Evolutionary conservation across 2,888 invertebrate genomes (phyloP).

Genomic region (Oscheius sp.): DNA sequence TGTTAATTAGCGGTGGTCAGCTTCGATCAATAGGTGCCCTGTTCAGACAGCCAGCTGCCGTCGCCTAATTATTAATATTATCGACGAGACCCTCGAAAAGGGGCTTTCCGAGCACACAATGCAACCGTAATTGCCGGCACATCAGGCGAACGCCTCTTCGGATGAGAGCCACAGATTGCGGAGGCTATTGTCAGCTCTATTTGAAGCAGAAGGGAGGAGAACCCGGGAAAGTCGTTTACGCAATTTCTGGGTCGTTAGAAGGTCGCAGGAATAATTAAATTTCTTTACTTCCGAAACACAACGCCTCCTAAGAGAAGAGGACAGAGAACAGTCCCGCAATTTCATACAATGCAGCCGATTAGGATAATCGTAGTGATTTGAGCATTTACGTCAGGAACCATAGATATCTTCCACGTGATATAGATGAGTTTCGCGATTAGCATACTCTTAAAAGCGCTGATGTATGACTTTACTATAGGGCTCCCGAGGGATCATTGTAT

Average conservation of each 20-base stretch:
- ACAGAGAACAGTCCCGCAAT: no score
- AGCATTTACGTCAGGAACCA: no score
- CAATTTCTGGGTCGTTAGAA: conserved; percentile 28
- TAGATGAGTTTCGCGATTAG: conserved; percentile 21
- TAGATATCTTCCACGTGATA: not conserved
- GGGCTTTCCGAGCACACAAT: conserved; percentile 24
- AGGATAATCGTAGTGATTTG: no score
- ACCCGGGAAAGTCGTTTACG: conserved; percentile 22
- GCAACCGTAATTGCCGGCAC: conserved; percentile 26
- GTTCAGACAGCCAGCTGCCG: conserved; percentile 31
- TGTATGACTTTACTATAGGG: conserved; percentile 3
- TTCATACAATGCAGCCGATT: no score
- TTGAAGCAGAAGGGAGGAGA: not conserved
- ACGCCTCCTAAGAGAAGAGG: not conserved
- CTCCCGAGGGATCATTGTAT: conserved; percentile 2
- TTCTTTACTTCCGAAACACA: conserved; percentile 17
- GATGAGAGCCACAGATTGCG: conserved; percentile 20
- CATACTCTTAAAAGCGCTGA: conserved; percentile 19
- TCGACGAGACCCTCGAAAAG: conserved; percentile 28
- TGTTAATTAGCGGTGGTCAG: conserved; percentile 30
- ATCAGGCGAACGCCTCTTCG: conserved; percentile 26
- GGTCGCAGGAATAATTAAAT: conserved; percentile 20
- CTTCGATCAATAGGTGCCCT: conserved; percentile 26
- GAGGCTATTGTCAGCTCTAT: not conserved
- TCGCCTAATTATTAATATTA: conserved; percentile 33